Evolutionary conservation across 2,797 vertebrate species (phyloP), one percentile per base, ranked within the genome.

Genomic region (Pempheris klunzingeri): DNA sequence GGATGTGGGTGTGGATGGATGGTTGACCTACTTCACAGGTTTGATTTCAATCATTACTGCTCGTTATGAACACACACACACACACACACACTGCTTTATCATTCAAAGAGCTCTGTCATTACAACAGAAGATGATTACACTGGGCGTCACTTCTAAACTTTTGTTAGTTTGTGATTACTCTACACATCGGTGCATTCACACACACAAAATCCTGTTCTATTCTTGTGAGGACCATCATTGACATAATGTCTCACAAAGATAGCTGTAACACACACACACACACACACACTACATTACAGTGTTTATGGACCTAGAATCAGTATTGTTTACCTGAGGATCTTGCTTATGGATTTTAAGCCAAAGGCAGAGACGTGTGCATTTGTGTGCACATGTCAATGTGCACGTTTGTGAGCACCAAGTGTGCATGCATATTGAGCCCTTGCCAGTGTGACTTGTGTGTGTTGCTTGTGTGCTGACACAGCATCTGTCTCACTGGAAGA

Each of bases 401-500:
- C 43, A 53, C 63, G 54, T 68, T 57, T 13, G n/a, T 43, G 26
- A 78, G 50, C 22, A 38, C 32, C 12, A 15, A 43, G 30, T 38
- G 50, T 53, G 46, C 39, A 7, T 47, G 22, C 32, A 34, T 49
- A 44, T 26, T 12, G 20, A 32, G 24, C 34, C 26, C 32, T 62
- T 78, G 70, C 81, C 55, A 53, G 50, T 44, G 50, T 32, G 69
- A 60, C 17, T 47, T 62, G 62, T 26, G 7, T 22, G 34, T 15
- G 43, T 58, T 43, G 54, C 59, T 61, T 84, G 46, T 5, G 12
- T 39, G 82, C 87, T 85, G 85, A 91, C 82, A 71, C 80, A 77
- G 85, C 80, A 79, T 77, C 71, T 32, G 12, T 85, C 77, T 84
- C 70, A 58, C 60, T 38, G 26, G 70, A 83, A 57, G 73, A 82